Conservation (phyloP, 1,140 invertebrate species). For the Anagrus nilaparvatae region DNA sequence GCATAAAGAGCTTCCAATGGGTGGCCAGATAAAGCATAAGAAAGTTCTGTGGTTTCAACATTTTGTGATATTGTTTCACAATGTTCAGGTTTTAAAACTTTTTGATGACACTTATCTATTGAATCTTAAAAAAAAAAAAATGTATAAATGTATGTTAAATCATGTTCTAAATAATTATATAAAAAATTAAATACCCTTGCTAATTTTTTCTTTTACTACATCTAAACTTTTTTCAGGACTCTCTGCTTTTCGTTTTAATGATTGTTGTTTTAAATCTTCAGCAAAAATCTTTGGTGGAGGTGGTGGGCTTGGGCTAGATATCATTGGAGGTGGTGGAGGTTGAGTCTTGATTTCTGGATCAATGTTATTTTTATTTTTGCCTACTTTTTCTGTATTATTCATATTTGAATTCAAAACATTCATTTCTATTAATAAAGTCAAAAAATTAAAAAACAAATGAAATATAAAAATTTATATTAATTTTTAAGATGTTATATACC, state of each 20-base stretch:
- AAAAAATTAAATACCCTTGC: constrained; percentile 22
- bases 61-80: constrained; percentile 43
- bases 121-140: too few relatives aligned
- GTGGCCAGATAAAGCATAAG: constrained; percentile 23
- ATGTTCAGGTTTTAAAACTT: constrained; percentile 19
- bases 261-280: constrained; percentile 31
- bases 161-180: not conserved
- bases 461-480: not conserved
- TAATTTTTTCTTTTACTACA: constrained; percentile 23
- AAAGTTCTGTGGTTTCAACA: constrained; percentile 40
- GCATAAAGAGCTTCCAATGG: constrained; percentile 24
- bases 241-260: constrained; percentile 14
- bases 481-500: too few relatives aligned
- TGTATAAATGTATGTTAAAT: too few relatives aligned
- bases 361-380: too few relatives aligned
- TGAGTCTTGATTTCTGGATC: too few relatives aligned
- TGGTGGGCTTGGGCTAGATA: constrained; percentile 35
- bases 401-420: too few relatives aligned
- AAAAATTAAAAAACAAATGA: not conserved
- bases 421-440: constrained; percentile 6
- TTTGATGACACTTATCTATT: too few relatives aligned
- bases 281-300: constrained; percentile 34
- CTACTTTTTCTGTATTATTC: too few relatives aligned
- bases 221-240: constrained; percentile 15
- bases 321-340: constrained; percentile 27